Evolutionary conservation across 2,888 invertebrate species (phyloP), one percentile per base, ranked within the genome.

Genomic region (Orchestes rusci): DNA sequence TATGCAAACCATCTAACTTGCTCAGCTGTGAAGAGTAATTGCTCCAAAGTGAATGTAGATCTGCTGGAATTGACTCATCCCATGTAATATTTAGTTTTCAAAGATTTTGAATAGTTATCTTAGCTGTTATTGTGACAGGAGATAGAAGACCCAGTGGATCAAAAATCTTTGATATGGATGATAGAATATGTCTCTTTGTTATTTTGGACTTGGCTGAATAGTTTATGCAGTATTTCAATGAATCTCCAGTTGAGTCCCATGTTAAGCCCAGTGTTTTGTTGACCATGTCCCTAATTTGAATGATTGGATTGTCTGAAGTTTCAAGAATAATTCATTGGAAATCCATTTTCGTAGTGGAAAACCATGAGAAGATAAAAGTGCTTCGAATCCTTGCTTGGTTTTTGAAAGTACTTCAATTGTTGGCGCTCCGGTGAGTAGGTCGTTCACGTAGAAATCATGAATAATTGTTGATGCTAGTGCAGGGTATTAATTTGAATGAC

Each of bases 131-230:
- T 10, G 41, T 42, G 8, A 46, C 19, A 12, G 50, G 50, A 12
- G 36, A 18, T 23, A 52, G 12, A 18, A 52, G 30, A 10, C 52
- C 52, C n/a, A 51, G 34, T 15, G 50, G 48, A 35, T 52, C 48
- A 23, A 51, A 51, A n/a, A 56, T 45, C 34, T 41, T 35, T 8
- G 54, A 37, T 16, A 51, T 50, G 5, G 39, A 39, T 7, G 52
- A 54, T 5, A 55, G 41, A 20, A 57, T 37, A 2, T 16, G 35
- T 18, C 56, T 15, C 35, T 56, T 57, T 12, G 48, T 39, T 16
- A 33, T 16, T 16, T 33, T 33, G 4, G 4, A 5, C 5, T 5
- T 5, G 7, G 7, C 12, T 3, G 16, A 16, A 16, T 4, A 16
- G 4, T 5, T 16, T 4, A 33, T 33, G 5, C 7, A 10, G 12